Percentiles rank a stretch among this genome's conserved stretches.
These are phyloP conservation scores for Coendou prehensilis DNA, from an alignment of 2,797 vertebrate species.

Conservation along the genomic window DNA sequence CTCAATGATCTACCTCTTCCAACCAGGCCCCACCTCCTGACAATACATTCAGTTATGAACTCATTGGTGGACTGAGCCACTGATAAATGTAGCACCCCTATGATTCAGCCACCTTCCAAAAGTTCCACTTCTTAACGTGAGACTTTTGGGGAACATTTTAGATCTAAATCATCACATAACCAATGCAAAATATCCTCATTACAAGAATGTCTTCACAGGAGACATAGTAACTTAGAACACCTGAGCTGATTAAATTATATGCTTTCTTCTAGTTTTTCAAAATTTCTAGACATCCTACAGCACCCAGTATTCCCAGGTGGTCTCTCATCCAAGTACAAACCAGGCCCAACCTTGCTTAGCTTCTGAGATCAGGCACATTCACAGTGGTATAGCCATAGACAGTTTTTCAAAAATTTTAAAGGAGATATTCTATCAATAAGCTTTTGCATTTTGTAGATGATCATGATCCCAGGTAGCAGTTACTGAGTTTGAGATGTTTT, in stretches of 20 bases:
- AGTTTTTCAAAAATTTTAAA: not conserved
- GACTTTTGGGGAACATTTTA: not conserved
- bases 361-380: not conserved
- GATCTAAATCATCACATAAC: not conserved
- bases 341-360: not conserved
- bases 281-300: not conserved
- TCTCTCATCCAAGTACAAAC: not conserved
- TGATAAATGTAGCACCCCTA: not conserved
- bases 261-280: not conserved
- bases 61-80: not conserved
- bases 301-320: not conserved
- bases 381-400: not conserved
- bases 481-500: not conserved
- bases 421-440: not conserved
- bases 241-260: constrained; percentile 19
- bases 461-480: not conserved
- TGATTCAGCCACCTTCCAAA: not conserved
- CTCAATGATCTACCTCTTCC: not conserved
- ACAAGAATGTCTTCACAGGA: not conserved
- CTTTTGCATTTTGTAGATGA: not conserved
- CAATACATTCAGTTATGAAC: not conserved
- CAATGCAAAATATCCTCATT: not conserved
- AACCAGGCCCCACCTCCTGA: not conserved
- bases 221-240: not conserved
- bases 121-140: not conserved